These are phyloP conservation scores for Dynastes grantii DNA, from an alignment of 2,888 invertebrate genomes.

Conservation along the genomic window DNA sequence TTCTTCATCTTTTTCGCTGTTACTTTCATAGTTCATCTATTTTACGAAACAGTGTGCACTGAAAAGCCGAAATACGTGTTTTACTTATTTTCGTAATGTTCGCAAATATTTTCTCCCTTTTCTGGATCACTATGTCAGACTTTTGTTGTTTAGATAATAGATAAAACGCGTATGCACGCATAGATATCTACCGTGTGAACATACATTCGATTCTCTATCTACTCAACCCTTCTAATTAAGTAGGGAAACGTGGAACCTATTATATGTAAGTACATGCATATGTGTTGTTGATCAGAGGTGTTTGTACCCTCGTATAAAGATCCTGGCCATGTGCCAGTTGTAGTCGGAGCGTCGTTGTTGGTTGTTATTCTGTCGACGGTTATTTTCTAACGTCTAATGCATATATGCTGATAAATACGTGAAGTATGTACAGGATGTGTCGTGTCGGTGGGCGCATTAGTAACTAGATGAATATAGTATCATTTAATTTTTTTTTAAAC, in stretches of 20 bases:
- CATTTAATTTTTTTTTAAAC: too few relatives aligned
- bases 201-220: not conserved
- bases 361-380: not conserved
- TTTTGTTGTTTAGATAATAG: not conserved
- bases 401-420: conserved; percentile 13
- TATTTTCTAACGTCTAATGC: conserved; percentile 11
- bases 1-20: too few relatives aligned
- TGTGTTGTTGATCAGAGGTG: conserved; percentile 14
- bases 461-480: too few relatives aligned
- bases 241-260: not conserved
- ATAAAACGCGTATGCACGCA: conserved; percentile 17
- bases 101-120: not conserved
- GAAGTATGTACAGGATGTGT: not conserved
- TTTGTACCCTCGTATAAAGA: conserved; percentile 16
- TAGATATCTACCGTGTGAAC: not conserved
- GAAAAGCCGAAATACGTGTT: too few relatives aligned
- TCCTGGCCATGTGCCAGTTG: conserved; percentile 57
- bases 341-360: conserved; percentile 23
- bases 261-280: conserved; percentile 1
- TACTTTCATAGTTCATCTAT: too few relatives aligned
- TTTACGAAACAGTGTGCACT: too few relatives aligned
- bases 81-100: too few relatives aligned
- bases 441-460: too few relatives aligned
- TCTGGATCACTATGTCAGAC: conserved; percentile 31
- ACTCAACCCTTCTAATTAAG: conserved; percentile 21